phyloP scores from a whole-genome alignment of 2,113 vertebrate species.

The Scolopax mira region DNA sequence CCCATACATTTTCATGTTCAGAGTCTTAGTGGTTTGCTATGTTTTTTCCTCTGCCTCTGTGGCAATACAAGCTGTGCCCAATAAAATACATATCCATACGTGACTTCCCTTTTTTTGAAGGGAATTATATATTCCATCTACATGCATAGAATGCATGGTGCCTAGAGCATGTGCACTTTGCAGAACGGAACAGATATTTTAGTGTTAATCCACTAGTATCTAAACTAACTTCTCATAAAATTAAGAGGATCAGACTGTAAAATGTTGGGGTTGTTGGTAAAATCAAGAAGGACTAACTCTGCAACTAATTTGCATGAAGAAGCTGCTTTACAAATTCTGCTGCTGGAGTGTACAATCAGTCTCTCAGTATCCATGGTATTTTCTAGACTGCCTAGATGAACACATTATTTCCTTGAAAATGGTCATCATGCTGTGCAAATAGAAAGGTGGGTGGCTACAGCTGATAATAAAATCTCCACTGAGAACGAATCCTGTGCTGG shows the following conservation, averaged over 20 bases:
- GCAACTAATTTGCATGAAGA: neutral
- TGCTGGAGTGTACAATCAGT: neutral
- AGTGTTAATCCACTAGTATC: neutral
- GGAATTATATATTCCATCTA: neutral
- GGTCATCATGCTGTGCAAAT: neutral
- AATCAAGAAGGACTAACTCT: neutral
- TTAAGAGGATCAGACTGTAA: neutral
- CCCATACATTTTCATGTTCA: neutral
- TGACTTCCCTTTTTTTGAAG: neutral
- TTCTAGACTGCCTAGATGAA: neutral
- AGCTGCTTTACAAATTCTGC: neutral
- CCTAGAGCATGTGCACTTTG: neutral
- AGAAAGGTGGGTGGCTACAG: neutral
- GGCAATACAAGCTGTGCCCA: neutral
- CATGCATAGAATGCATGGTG: neutral
- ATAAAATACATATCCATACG: neutral
- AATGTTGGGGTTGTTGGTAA: neutral
- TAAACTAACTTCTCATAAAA: neutral
- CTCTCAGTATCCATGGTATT: accelerated
- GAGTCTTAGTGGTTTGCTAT: neutral
- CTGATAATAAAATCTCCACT: neutral
- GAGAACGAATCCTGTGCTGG: neutral
- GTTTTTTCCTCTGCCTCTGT: neutral
- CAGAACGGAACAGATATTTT: neutral
- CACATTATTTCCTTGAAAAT: neutral